Percentiles rank a stretch among this genome's conserved stretches.
Evolutionary conservation across 2,113 vertebrate genomes (phyloP).

Genomic region (Elaphurus davidianus): DNA sequence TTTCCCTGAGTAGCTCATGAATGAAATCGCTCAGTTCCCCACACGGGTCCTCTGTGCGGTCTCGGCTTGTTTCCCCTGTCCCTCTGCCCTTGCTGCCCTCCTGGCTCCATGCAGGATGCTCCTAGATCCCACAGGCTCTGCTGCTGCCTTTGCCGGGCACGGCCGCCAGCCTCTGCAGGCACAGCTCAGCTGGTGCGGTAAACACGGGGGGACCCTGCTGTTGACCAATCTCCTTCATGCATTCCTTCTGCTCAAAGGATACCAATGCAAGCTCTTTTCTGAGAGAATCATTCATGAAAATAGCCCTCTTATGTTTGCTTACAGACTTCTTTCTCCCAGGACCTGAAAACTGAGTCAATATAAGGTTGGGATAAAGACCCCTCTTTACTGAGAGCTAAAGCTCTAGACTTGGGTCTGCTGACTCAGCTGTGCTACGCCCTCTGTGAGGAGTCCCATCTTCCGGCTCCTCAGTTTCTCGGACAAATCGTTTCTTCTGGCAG

Average conservation of each 20-base stretch:
- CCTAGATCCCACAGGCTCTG: not conserved
- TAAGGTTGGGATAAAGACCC: not conserved
- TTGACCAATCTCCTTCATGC: not conserved
- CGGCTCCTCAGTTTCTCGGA: not conserved
- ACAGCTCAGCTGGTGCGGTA: accelerated
- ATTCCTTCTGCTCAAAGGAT: not conserved
- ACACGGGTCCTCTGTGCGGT: not conserved
- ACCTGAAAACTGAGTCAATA: not conserved
- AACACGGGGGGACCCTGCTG: not conserved
- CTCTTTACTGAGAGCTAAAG: not conserved
- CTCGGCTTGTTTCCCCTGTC: not conserved
- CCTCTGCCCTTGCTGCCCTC: not conserved
- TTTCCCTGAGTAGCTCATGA: not conserved
- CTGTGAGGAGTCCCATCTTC: not conserved
- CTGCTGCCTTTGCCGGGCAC: not conserved
- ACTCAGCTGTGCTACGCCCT: not conserved
- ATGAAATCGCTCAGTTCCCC: not conserved
- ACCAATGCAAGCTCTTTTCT: not conserved
- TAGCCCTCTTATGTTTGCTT: not conserved
- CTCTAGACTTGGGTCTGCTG: not conserved
- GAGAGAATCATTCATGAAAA: not conserved
- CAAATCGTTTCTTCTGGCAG: not conserved
- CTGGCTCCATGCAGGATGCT: not conserved
- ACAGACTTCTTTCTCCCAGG: not conserved
- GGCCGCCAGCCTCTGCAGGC: not conserved